Conservation (phyloP, 2,888 invertebrate genomes). For the Sarcophaga caerulescens region DNA sequence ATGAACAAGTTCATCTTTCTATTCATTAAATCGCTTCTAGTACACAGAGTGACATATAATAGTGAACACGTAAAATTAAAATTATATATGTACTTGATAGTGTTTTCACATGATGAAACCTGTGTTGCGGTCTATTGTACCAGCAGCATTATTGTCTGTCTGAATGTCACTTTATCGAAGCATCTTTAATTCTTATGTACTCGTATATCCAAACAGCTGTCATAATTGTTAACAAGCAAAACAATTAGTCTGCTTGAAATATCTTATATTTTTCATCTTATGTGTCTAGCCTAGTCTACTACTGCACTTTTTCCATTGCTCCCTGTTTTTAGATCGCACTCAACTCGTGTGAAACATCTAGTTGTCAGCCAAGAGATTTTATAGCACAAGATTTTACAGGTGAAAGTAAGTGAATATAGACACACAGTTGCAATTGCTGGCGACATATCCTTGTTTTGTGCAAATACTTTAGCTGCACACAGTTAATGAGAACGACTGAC, state of each 20-base stretch:
- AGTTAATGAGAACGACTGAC: not conserved
- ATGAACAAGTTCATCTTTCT: conserved; percentile 4
- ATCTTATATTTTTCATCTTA: not conserved
- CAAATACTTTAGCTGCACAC: conserved; percentile 8
- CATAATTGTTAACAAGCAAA: conserved; percentile 60
- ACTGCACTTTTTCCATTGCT: not conserved
- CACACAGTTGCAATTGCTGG: not conserved
- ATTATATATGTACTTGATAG: fast-evolving
- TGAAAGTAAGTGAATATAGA: conserved; percentile 54
- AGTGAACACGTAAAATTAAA: not conserved
- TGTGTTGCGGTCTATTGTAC: not conserved
- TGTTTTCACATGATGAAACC: not conserved
- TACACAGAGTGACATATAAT: not conserved
- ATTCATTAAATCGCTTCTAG: conserved; percentile 11
- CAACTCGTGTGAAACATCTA: too few species aligned
- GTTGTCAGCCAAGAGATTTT: not conserved
- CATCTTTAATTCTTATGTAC: conserved; percentile 38
- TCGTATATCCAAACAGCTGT: conserved; percentile 29
- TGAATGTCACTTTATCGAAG: conserved; percentile 22
- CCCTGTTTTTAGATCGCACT: not conserved
- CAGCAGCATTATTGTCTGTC: not conserved
- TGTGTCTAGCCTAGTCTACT: too few species aligned
- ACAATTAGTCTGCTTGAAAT: conserved; percentile 55
- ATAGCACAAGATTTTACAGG: conserved; percentile 24
- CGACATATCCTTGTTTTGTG: conserved; percentile 42